Evolutionary conservation across 2,113 vertebrate species (phyloP).

Genomic region (Labeo rohita): DNA sequence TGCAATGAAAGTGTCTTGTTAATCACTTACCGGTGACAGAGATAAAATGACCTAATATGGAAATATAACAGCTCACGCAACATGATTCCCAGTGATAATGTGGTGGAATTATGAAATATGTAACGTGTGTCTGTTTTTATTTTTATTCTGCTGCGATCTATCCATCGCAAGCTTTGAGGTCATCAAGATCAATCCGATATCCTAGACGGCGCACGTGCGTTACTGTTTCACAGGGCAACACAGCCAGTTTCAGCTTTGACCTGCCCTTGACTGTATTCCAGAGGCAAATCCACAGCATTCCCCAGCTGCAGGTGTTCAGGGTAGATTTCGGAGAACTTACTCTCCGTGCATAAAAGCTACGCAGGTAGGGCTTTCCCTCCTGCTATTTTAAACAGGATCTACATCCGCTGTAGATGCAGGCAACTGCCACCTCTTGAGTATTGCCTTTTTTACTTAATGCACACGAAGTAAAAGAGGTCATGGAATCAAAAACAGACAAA

Average conservation of each 20-base stretch:
- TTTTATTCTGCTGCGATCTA: background rate
- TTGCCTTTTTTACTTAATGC: background rate
- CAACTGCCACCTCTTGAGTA: background rate
- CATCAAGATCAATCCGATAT: background rate
- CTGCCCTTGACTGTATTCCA: constrained; percentile 21
- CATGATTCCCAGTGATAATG: constrained; percentile 14
- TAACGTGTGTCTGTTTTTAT: background rate
- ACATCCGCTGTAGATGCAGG: background rate
- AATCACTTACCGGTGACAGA: constrained; percentile 48
- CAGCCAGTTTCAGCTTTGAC: constrained; percentile 12
- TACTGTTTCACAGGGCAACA: background rate
- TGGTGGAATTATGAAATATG: background rate
- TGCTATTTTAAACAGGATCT: constrained; percentile 12
- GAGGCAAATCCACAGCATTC: constrained; percentile 9
- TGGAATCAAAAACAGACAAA: constrained; percentile 3
- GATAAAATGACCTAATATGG: constrained; percentile 33
- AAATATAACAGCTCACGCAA: constrained; percentile 18
- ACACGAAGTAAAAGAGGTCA: background rate
- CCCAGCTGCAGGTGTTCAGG: constrained; percentile 5
- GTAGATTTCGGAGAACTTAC: background rate
- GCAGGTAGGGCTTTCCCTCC: constrained; percentile 21
- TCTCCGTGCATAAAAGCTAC: constrained; percentile 1
- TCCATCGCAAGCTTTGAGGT: background rate
- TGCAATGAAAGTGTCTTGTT: constrained; percentile 30
- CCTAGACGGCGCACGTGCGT: background rate